Evolutionary conservation across 2,888 invertebrate species (phyloP), one percentile per base, ranked within the genome.

Genomic region (Thumatha senex): DNA sequence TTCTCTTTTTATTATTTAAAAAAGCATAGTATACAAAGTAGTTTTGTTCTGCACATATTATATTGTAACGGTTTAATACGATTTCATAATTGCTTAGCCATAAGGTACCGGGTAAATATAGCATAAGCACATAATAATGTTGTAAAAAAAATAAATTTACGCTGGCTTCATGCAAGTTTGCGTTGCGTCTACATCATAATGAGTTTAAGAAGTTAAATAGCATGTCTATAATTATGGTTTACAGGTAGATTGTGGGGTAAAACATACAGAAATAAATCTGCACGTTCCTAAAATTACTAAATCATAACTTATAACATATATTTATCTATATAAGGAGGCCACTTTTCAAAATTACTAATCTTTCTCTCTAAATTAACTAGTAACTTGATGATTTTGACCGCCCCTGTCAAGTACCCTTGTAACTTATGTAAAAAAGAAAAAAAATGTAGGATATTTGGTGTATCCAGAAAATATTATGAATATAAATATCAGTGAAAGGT

Each of bases 141-240:
- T 2, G 48, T 42, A 67, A 61, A 56, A 58, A 61, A 58, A 61
- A 49, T 48, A 63, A 48, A 61, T 46, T 45, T 44, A 55, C 40
- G 12, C 47, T 13, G 31, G 45, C 40, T 51, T 56, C 58, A 58
- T 63, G 50, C 46, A 58, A 58, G 54, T 61, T 24, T 24, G 5
- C 18, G 18, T 24, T 24, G 5, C 18, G 18, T 24, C 5, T 5
- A 24, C 53, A 51, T n/a, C n/a, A n/a, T 64, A 64, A 63, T 64
- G 59, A 59, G 52, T 51, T 60, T 48, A 31, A 54, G 54, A 67
- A 67, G 61, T 64, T 67, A 67, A 67, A 65, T 63, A 58, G 61
- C 61, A 61, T 65, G 67, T 48, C 45, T 38, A n/a, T 58, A 67
- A 64, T 61, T 50, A 54, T 10, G 50, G 65, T 49, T 52, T 67